phyloP scores from a whole-genome alignment of 2,797 vertebrate genomes.

The Pelochelys cantorii region DNA sequence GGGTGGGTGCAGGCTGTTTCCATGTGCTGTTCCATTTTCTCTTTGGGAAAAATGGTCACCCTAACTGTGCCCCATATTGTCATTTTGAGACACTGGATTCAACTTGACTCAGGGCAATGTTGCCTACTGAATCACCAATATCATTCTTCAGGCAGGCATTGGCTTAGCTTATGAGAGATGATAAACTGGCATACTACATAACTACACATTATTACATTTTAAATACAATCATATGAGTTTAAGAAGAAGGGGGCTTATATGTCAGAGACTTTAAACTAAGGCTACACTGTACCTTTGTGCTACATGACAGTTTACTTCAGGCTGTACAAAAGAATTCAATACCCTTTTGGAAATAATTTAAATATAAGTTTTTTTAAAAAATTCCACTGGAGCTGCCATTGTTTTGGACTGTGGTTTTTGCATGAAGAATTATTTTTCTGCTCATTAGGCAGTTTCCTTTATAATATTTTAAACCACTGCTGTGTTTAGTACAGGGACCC shows the following conservation, averaged over 20 bases:
- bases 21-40: too few relatives aligned
- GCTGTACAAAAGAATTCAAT: conserved; percentile 27
- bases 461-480: background rate
- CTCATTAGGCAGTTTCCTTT: conserved; percentile 38
- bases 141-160: conserved; percentile 2
- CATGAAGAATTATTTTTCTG: conserved; percentile 52
- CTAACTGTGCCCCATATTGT: background rate
- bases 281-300: conserved; percentile 11
- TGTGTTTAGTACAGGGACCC: background rate
- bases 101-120: background rate
- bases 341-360: conserved; percentile 46
- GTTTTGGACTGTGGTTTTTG: conserved; percentile 31
- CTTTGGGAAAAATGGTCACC: too few relatives aligned
- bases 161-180: background rate
- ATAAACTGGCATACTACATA: background rate
- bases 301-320: conserved; percentile 16
- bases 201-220: conserved; percentile 6
- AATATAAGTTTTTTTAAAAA: conserved; percentile 40
- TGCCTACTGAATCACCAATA: background rate
- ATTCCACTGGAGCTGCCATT: conserved; percentile 22
- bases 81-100: background rate
- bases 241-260: background rate
- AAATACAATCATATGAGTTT: conserved; percentile 29
- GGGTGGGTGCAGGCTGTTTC: too few relatives aligned
- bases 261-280: conserved; percentile 23